Conservation (phyloP, 2,113 vertebrate species). For the Atherinomorus stipes region DNA sequence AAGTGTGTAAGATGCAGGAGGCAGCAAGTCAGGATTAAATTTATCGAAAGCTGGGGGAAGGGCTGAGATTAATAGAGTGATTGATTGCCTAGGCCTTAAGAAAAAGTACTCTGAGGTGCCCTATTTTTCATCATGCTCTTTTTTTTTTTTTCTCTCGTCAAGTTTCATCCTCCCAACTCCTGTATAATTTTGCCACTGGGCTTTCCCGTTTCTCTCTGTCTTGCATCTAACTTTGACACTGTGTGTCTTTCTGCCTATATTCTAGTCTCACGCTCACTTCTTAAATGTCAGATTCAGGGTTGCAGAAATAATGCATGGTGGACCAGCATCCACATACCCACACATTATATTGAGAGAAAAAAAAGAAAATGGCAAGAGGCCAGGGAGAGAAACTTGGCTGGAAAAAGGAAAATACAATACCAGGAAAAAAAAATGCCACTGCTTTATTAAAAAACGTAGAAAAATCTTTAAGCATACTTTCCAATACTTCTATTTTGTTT, state of each 20-base stretch:
- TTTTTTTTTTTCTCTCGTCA: slow-evolving; percentile 39
- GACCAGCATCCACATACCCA: neutral
- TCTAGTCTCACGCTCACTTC: slow-evolving; percentile 15
- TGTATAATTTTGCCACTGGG: slow-evolving; percentile 45
- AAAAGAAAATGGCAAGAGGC: neutral
- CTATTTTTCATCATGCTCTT: slow-evolving; percentile 74
- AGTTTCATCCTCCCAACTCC: slow-evolving; percentile 48
- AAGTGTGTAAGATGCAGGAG: slow-evolving; percentile 12
- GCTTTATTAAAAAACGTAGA: too few relatives aligned
- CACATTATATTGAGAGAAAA: neutral
- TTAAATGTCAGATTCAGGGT: neutral
- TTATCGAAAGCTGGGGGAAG: slow-evolving; percentile 45
- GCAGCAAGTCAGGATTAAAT: slow-evolving; percentile 52
- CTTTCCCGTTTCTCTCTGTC: slow-evolving; percentile 21
- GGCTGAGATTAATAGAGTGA: slow-evolving; percentile 76
- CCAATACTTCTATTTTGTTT: neutral
- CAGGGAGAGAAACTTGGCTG: too few relatives aligned
- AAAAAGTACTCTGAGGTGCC: slow-evolving; percentile 55
- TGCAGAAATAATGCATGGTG: neutral
- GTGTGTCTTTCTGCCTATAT: slow-evolving; percentile 26
- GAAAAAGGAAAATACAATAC: too few relatives aligned
- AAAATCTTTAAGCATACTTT: neutral
- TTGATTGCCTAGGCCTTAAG: slow-evolving; percentile 54
- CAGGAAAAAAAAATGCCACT: too few relatives aligned
- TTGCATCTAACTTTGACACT: slow-evolving; percentile 36